Conservation (phyloP, 2,797 vertebrate species). For the Aphelocoma californica region DNA sequence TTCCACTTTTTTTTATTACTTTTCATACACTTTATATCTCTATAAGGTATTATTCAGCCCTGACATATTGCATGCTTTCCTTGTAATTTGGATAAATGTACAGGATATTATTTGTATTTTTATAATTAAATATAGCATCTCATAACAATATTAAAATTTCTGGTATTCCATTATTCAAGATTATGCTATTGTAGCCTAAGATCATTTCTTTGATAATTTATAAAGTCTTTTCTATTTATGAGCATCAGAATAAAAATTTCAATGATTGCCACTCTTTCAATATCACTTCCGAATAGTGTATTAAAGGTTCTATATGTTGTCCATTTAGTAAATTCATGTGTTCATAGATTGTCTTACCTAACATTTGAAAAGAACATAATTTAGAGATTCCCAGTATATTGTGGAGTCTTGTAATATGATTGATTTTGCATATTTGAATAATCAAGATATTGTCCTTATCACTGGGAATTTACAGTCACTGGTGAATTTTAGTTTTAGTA, state of each 20-base stretch:
- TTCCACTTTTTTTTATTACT: background rate
- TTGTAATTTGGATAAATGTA: background rate
- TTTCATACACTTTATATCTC: background rate
- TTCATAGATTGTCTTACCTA: background rate
- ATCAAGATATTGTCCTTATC: background rate
- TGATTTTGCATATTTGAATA: background rate
- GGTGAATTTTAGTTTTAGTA: background rate
- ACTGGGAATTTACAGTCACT: background rate
- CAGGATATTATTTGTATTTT: background rate
- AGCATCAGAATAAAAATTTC: background rate
- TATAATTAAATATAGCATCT: background rate
- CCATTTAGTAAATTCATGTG: background rate
- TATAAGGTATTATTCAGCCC: background rate
- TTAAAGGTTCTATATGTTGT: background rate
- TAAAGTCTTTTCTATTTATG: background rate
- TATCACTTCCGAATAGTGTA: background rate
- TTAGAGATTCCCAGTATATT: background rate
- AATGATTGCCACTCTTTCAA: background rate
- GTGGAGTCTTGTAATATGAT: background rate
- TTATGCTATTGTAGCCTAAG: background rate
- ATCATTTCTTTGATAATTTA: background rate
- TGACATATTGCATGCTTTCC: rapidly evolving
- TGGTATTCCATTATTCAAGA: background rate
- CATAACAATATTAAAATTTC: background rate
- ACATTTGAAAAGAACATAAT: background rate